Percentiles rank a stretch among this genome's conserved stretches.
phyloP scores from a whole-genome alignment of 2,888 invertebrate genomes.

The Tanaodytes sp. region DNA sequence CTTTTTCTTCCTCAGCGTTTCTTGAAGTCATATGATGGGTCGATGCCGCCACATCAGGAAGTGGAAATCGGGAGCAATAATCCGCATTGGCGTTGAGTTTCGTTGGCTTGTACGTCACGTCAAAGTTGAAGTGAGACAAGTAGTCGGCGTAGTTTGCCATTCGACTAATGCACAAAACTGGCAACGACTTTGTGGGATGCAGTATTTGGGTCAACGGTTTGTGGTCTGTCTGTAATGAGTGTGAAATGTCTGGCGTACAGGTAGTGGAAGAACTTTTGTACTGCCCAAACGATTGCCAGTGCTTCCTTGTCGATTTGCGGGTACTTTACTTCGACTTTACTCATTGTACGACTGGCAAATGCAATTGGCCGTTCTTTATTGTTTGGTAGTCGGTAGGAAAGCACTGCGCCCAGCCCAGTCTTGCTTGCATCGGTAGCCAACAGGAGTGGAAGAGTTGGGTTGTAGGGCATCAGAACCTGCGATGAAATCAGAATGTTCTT shows the following conservation, averaged over 20 bases:
- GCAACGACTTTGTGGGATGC: neutral
- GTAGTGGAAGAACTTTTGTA: neutral
- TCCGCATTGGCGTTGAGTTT: neutral
- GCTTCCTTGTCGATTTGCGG: neutral
- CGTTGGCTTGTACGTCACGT: neutral
- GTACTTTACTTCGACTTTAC: neutral
- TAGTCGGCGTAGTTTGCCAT: neutral
- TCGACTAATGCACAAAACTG: neutral
- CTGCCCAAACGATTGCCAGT: too few relatives aligned
- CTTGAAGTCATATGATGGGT: neutral
- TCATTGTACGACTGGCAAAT: neutral
- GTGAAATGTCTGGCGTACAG: neutral
- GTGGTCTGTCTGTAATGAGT: neutral
- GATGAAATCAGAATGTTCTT: neutral
- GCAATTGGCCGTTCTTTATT: neutral
- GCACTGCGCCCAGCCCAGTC: neutral
- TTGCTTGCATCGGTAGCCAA: constrained; percentile 4
- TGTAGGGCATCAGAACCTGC: neutral
- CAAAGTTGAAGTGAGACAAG: neutral
- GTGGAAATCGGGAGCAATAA: neutral
- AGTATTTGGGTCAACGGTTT: neutral
- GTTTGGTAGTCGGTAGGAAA: neutral
- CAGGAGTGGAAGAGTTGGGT: neutral
- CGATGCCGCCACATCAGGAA: neutral
- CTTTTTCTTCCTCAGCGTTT: neutral